phyloP scores from a whole-genome alignment of 1,140 invertebrate genomes.

The Ceratina australensis region DNA sequence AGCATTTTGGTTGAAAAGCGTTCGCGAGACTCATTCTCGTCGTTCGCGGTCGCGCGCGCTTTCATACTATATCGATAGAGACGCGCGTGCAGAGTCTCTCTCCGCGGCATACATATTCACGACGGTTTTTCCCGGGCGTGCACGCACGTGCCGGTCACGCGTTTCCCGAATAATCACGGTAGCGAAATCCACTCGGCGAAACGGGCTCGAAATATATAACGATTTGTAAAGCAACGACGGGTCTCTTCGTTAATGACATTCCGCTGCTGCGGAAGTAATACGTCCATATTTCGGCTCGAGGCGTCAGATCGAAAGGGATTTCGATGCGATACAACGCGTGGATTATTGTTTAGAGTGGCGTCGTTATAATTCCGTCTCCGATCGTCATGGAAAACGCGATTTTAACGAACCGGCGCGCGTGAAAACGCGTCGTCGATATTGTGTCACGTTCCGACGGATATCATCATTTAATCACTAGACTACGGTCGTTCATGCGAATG shows the following conservation, averaged over 20 bases:
- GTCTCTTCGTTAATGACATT: slow-evolving; percentile 12
- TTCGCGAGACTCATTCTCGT: slow-evolving; percentile 9
- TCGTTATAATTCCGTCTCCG: not conserved
- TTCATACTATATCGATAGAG: slow-evolving; percentile 1
- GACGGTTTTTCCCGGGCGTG: not conserved
- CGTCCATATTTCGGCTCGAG: not conserved
- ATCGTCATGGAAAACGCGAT: not conserved
- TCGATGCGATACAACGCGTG: not conserved
- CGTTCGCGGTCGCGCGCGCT: not conserved
- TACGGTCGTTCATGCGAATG: too few relatives aligned
- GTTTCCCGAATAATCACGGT: slow-evolving; percentile 14
- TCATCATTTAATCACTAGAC: too few relatives aligned
- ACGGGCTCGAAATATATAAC: too few relatives aligned
- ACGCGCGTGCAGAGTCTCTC: not conserved
- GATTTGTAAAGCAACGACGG: not conserved
- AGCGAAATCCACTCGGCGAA: too few relatives aligned
- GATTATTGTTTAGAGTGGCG: not conserved
- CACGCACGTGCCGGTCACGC: not conserved
- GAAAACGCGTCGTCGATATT: slow-evolving; percentile 8
- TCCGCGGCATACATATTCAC: not conserved
- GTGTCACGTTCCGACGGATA: not conserved
- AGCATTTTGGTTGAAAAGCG: slow-evolving; percentile 4
- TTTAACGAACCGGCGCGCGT: not conserved
- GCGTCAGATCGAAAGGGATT: not conserved
- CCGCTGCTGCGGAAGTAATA: not conserved